phyloP scores from a whole-genome alignment of 2,797 vertebrate species.

The Lepilemur septentrionalis region DNA sequence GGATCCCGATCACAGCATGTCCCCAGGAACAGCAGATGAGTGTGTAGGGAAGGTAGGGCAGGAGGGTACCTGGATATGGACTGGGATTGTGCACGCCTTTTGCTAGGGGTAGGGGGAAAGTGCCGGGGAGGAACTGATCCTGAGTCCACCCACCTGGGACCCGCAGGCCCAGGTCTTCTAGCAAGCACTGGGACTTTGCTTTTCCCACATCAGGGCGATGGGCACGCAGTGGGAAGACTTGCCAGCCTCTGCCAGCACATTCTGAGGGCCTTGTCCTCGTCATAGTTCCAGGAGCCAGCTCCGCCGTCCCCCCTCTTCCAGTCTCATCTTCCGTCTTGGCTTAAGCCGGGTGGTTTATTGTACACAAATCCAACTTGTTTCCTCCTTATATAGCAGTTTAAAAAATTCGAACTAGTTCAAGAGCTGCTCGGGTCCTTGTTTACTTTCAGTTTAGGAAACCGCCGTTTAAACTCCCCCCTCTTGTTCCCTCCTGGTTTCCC shows the following conservation, averaged over 20 bases:
- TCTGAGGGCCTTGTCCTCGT: background rate
- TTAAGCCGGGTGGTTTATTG: slow-evolving; percentile 26
- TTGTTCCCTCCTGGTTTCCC: background rate
- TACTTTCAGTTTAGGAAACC: slow-evolving; percentile 76
- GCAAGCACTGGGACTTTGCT: rapidly evolving
- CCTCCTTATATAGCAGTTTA: slow-evolving; percentile 46
- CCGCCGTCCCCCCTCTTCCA: background rate
- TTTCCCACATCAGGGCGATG: background rate
- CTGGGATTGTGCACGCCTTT: background rate
- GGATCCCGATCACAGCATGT: background rate
- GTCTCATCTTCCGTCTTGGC: background rate
- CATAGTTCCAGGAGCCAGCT: background rate
- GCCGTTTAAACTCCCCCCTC: background rate
- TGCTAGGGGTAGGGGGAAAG: no score
- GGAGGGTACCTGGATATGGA: background rate
- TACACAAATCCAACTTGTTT: slow-evolving; percentile 66
- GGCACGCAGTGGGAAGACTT: rapidly evolving
- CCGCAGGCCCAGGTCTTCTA: no score
- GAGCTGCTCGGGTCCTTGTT: slow-evolving; percentile 39
- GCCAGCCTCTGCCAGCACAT: background rate
- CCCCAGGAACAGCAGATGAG: background rate
- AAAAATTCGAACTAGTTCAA: slow-evolving; percentile 56
- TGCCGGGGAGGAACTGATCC: rapidly evolving
- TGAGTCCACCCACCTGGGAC: background rate
- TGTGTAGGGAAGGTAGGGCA: background rate